A percentile compares a stretch with the other conserved stretches of the same genome.
Evolutionary conservation across 2,797 vertebrate species (phyloP).

Genomic region (Synaphobranchus kaupii): DNA sequence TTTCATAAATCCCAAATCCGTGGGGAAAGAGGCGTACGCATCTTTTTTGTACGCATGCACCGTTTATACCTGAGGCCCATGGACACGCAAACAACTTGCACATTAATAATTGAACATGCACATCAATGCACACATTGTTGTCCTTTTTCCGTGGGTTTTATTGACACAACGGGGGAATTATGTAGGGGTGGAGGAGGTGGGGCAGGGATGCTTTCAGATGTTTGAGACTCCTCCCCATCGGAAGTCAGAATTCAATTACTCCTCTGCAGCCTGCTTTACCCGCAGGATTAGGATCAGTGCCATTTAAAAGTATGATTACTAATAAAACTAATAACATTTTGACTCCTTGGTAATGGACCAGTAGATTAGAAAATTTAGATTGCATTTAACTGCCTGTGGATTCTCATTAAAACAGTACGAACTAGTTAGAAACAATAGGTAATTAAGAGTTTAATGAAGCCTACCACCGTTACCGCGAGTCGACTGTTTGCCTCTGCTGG

Average conservation of each 20-base stretch:
- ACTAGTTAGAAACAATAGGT: conserved; percentile 99
- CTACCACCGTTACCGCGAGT: conserved; percentile 87
- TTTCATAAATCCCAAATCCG: no score
- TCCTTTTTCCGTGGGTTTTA: not conserved
- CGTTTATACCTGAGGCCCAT: no score
- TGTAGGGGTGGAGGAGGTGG: not conserved
- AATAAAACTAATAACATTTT: conserved; percentile 84
- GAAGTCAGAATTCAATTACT: conserved; percentile 77
- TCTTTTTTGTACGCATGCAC: no score
- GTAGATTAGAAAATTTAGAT: conserved; percentile 85
- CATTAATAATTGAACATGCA: not conserved
- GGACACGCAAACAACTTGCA: not conserved
- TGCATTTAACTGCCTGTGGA: conserved; percentile 84
- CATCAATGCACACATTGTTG: not conserved
- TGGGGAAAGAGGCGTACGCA: no score
- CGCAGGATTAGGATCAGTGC: conserved; percentile 75
- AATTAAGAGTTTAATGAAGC: conserved; percentile 99
- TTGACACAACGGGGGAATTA: not conserved
- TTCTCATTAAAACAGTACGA: conserved; percentile 99
- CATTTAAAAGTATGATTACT: conserved; percentile 84
- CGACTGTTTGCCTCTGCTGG: conserved; percentile 91
- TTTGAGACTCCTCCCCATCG: conserved; percentile 53
- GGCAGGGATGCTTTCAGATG: not conserved
- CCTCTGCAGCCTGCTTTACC: conserved; percentile 69
- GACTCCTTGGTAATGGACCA: conserved; percentile 80